Base-by-base conservation (phyloP, 1,140 invertebrate species). In the Diplogasteroides magnus region DNA sequence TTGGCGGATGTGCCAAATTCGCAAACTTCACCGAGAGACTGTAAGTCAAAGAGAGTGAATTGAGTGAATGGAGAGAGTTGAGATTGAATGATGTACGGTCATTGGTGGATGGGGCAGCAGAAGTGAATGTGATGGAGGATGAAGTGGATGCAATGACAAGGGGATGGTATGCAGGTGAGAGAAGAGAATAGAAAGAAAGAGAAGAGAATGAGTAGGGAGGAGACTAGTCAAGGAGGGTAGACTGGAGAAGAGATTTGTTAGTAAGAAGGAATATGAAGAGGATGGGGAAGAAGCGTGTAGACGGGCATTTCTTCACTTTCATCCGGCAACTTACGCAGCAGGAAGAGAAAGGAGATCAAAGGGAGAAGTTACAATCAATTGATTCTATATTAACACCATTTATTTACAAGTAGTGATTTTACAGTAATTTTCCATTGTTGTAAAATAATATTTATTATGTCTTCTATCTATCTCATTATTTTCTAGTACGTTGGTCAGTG, bases 1-100 rank as follows among this genome's bases (percentile, higher is more conserved):
- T 89, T 62, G 96, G 96, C n/a, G 96, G 96, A 1, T 93, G 90
- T 80, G 87, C 83, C 72, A 71, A 77, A 25, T 82, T 88, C 63
- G 88, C 90, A 0, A 92, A 92, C 37, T 94, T 97, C 55, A 61
- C 28, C 14, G 71, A 81, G 31, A 31, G 79, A 77, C 27, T 80
- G 74, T 75, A 48, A 67, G 75, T 71, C 23, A 48, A 1, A 11
- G 6, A 11, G 37, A 48, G 6, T 6, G 15, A 23, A 15, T 48
- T 48, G 6, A 19, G 37, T 48, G 37, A 48, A 11, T 48, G 37
- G 6, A 48, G 37, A 48, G 6, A 11, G 37, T 48, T 48, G 37
- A 37, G 59, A 60, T 55, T 67, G 65, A 60, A 60, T 19, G 65
- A 31, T 23, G 25, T 29, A 6, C 19, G 27, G 11, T 23, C 29